These are phyloP conservation scores for Rhopilema esculentum DNA, from an alignment of 30 jellyfish, hydroid and myxozoan species.

Conservation along the genomic window DNA sequence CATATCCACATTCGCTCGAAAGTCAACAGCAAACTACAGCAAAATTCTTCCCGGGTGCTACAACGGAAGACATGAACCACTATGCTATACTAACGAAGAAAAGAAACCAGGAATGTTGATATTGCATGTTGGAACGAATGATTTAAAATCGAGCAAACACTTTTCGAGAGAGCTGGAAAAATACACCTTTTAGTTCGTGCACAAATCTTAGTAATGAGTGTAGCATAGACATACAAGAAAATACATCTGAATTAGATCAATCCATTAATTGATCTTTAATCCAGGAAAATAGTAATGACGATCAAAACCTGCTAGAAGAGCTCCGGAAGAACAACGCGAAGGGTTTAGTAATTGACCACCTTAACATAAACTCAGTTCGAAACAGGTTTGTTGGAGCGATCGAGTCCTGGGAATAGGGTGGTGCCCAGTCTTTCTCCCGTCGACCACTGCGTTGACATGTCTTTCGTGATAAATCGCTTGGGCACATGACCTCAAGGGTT, in stretches of 20 bases:
- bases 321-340: conserved; percentile 26
- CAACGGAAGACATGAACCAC: conserved; percentile 32
- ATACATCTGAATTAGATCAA: conserved; percentile 19
- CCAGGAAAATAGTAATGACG: background rate
- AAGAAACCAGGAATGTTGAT: conserved; percentile 18
- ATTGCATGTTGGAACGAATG: conserved; percentile 40
- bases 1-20: conserved; percentile 23
- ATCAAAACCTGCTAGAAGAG: background rate
- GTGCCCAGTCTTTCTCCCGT: too few species aligned
- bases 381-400: too few species aligned
- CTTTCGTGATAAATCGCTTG: too few species aligned
- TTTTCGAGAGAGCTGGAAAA: conserved; percentile 4
- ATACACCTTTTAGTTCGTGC: background rate
- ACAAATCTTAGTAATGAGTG: conserved; percentile 1
- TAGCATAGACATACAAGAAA: conserved; percentile 16
- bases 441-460: too few species aligned
- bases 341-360: conserved; percentile 28
- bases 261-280: background rate
- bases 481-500: too few species aligned
- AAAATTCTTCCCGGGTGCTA: conserved; percentile 40
- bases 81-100: conserved; percentile 35
- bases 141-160: conserved; percentile 49
- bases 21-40: conserved; percentile 2
- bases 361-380: conserved; percentile 24
- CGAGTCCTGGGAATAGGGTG: too few species aligned